Evolutionary conservation across 2,113 vertebrate species (phyloP).

Genomic region (Brachyhypopomus gauderio): DNA sequence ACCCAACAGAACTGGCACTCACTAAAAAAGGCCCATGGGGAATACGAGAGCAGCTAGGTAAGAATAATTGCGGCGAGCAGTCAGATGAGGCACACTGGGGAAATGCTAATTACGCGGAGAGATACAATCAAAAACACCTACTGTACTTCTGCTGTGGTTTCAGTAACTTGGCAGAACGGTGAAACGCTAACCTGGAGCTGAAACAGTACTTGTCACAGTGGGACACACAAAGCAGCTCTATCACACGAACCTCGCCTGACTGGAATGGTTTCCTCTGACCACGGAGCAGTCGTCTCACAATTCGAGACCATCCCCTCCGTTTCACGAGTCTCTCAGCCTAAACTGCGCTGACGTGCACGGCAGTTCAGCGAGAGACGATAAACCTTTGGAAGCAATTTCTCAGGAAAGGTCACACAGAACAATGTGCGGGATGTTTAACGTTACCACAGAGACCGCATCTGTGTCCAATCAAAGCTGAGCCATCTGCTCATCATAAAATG

Average conservation of each 20-base stretch:
- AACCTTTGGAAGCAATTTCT: slow-evolving; percentile 60
- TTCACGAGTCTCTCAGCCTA: slow-evolving; percentile 53
- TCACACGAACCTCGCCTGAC: not conserved
- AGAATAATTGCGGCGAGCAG: not conserved
- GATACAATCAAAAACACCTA: not conserved
- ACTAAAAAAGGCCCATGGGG: not conserved
- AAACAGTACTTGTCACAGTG: not conserved
- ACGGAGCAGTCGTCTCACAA: not conserved
- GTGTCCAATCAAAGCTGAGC: slow-evolving; percentile 66
- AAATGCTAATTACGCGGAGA: not conserved
- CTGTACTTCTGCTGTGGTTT: not conserved
- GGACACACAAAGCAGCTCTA: not conserved
- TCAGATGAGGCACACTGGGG: not conserved
- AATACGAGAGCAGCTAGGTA: not conserved
- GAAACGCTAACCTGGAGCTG: not conserved
- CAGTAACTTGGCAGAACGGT: not conserved
- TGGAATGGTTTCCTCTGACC: not conserved
- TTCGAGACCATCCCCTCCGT: slow-evolving; percentile 15
- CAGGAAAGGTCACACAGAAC: slow-evolving; percentile 61
- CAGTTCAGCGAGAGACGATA: slow-evolving; percentile 55
- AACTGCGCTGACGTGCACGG: slow-evolving; percentile 55
- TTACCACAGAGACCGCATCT: slow-evolving; percentile 66
- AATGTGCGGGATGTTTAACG: slow-evolving; percentile 68
- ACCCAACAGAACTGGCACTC: no score
- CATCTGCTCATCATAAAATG: slow-evolving; percentile 64